Conservation (phyloP, 2,797 vertebrate genomes). For the Tokudaia muenninki region DNA sequence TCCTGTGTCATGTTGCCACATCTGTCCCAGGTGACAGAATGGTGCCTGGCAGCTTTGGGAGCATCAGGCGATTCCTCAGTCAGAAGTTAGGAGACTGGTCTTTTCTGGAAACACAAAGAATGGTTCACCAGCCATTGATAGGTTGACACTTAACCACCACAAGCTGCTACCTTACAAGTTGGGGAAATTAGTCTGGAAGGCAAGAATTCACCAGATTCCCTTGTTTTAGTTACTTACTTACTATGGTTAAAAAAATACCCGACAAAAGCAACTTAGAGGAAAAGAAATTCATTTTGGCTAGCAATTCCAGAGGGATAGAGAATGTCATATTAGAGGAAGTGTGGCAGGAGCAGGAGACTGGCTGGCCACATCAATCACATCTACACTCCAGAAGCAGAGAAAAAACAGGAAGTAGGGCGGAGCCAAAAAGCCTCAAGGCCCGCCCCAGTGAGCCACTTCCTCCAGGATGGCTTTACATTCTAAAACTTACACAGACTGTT, state of each 20-base stretch:
- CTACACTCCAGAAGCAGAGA: not conserved
- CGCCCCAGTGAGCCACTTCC: not conserved
- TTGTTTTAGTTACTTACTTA: not conserved
- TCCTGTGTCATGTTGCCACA: not conserved
- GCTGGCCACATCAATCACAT: no score
- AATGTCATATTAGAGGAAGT: no score
- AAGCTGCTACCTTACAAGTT: not conserved
- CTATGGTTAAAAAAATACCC: not conserved
- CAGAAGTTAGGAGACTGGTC: no score
- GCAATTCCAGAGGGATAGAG: not conserved
- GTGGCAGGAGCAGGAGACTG: not conserved
- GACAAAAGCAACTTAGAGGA: not conserved
- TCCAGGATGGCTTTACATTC: not conserved
- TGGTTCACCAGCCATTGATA: not conserved
- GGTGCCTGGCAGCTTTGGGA: fast-evolving
- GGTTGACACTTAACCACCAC: not conserved
- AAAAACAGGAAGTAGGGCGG: not conserved
- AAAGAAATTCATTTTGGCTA: not conserved
- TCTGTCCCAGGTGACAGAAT: not conserved
- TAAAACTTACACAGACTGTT: not conserved
- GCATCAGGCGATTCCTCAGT: not conserved
- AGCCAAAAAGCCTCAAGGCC: not conserved
- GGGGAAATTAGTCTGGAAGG: not conserved
- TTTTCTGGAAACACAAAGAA: not conserved
- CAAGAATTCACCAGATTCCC: not conserved